A percentile compares a stretch with the other conserved stretches of the same genome.
These are phyloP conservation scores for Slavum lentiscoides DNA, from an alignment of 2,888 invertebrate species.

Conservation along the genomic window DNA sequence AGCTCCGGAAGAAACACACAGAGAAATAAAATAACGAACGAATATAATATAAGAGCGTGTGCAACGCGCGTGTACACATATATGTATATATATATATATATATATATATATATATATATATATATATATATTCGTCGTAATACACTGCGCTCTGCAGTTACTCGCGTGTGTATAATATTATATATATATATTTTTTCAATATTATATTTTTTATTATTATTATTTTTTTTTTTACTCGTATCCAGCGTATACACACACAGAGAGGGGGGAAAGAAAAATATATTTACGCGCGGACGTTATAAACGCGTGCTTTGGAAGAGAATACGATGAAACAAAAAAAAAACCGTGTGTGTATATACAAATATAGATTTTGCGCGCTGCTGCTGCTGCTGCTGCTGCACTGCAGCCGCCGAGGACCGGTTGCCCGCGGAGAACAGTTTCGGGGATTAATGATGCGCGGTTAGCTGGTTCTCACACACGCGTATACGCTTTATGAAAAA, in stretches of 20 bases:
- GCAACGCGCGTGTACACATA: slow-evolving; percentile 1
- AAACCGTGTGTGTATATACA: neutral
- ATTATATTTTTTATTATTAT: slow-evolving; percentile 22
- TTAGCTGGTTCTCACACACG: slow-evolving; percentile 5
- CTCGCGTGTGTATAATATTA: too few relatives aligned
- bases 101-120: slow-evolving; percentile 32
- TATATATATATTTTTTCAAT: slow-evolving; percentile 11
- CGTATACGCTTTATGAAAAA: neutral
- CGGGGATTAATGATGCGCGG: slow-evolving; percentile 42
- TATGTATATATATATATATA: slow-evolving; percentile 30
- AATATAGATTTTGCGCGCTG: slow-evolving; percentile 44
- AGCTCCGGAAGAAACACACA: slow-evolving; percentile 47
- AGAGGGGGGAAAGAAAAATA: neutral
- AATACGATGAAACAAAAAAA: slow-evolving; percentile 6
- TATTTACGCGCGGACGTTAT: slow-evolving; percentile 13
- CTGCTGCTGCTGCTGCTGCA: too few relatives aligned
- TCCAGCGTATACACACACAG: neutral
- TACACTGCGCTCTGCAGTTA: too few relatives aligned
- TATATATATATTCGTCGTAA: neutral
- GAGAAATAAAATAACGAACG: neutral
- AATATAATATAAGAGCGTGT: slow-evolving; percentile 19
- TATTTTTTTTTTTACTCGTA: slow-evolving; percentile 3
- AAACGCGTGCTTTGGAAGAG: slow-evolving; percentile 16
- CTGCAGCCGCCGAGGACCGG: slow-evolving; percentile 23
- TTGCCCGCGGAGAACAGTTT: slow-evolving; percentile 43